These are phyloP conservation scores for Oithona nana DNA, from an alignment of 2,888 invertebrate genomes.

Conservation along the genomic window DNA sequence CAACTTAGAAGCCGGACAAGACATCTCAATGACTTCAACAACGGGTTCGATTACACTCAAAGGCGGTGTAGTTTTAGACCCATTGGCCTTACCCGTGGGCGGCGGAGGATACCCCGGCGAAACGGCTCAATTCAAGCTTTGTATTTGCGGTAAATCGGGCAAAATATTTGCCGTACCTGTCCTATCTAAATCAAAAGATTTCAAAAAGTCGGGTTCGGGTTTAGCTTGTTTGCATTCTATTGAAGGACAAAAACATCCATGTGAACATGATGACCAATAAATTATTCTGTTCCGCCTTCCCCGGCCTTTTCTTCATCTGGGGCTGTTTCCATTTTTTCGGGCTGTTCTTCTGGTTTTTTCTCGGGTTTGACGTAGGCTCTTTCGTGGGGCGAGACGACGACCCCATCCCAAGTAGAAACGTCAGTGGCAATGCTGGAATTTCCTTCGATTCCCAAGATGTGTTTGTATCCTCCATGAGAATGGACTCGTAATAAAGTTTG, in stretches of 20 bases:
- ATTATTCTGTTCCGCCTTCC: not conserved
- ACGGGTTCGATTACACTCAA: not conserved
- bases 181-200: not conserved
- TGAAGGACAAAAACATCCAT: not conserved
- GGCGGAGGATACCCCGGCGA: not conserved
- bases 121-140: not conserved
- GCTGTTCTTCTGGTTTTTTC: conserved; percentile 51
- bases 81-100: not conserved
- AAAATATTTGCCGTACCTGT: not conserved
- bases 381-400: conserved; percentile 84
- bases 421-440: conserved; percentile 47
- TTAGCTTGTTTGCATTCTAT: not conserved
- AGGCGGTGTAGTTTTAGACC: not conserved
- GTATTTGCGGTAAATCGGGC: not conserved
- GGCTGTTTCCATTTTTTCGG: conserved; percentile 29
- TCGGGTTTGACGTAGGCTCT: conserved; percentile 69
- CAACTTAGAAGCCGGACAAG: not conserved
- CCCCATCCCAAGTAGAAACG: conserved; percentile 91
- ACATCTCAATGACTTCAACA: not conserved
- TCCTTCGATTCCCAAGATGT: conserved; percentile 49
- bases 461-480: conserved; percentile 79
- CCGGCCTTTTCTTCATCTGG: not conserved
- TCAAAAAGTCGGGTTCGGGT: not conserved
- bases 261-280: not conserved
- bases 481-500: conserved; percentile 79